Evolutionary conservation across 2,888 invertebrate species (phyloP), one percentile per base, ranked within the genome.

Genomic region (Loripinus fragilis): DNA sequence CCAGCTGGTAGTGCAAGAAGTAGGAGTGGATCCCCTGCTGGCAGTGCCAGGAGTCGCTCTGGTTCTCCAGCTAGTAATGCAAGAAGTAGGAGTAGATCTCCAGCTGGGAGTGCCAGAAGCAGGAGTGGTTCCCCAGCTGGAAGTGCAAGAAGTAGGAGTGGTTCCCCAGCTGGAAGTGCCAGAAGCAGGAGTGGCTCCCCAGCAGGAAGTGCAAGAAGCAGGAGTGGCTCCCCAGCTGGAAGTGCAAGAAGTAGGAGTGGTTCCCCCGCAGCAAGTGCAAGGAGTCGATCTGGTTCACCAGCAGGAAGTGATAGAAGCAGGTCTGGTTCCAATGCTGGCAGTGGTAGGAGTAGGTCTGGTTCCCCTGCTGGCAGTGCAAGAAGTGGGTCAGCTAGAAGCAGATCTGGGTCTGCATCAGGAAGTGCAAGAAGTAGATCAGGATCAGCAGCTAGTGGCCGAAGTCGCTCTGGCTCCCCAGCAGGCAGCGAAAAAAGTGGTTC

Each of bases 281-380:
- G 86, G 35, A 83, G 85, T 45, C 69, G 77, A 25, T 78, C 82
- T 65, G 67, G 82, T 42, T 66, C 82, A 55, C 60, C 60, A 17
- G 60, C 60, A 3, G 71, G 75, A 17, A 72, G 76, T 69, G 64
- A 50, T 23, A 42, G 71, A 74, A 74, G 79, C 74, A 8, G 60
- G 20, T 42, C 30, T 12, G 74, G 74, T 45, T 78, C 77, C 50
- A 65, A 69, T 52, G 75, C 83, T n/a, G 60, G 33, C 7, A 67
- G 71, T 50, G 77, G 75, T 30, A 77, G 72, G 52, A 74, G 76
- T 25, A 50, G 85, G 30, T 85, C 88, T 45, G 81, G 75, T 1
- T 85, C 83, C 38, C 86, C 87, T 30, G 78, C 83, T 7, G 77
- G 78, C 35, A 78, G 79, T 71, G 66, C 72, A 64, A 78, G 86